A percentile compares a stretch with the other conserved stretches of the same genome.
These are phyloP conservation scores for Diacarnus erythraeanus DNA, from an alignment of 37 sponge, comb jelly and placozoan genomes.

Conservation along the genomic window DNA sequence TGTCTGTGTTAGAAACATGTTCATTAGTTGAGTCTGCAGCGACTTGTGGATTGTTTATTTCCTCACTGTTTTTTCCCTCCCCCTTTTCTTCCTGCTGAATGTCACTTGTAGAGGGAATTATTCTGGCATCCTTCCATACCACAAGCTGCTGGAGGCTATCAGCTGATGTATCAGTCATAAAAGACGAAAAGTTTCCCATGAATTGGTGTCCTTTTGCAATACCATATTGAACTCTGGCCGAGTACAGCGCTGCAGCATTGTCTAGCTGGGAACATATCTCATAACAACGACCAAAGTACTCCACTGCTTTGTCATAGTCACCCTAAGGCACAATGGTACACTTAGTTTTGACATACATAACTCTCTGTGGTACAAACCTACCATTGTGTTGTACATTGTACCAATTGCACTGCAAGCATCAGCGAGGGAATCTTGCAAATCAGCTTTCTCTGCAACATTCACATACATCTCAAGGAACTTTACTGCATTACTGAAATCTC, in stretches of 20 bases:
- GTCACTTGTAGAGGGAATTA: slow-evolving; percentile 3
- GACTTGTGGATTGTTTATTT: too few species aligned
- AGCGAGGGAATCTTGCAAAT: slow-evolving; percentile 16
- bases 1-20: too few species aligned
- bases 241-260: slow-evolving; percentile 33
- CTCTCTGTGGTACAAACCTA: too few species aligned
- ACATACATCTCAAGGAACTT: slow-evolving; percentile 80
- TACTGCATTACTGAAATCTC: slow-evolving; percentile 76
- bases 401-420: slow-evolving; percentile 84
- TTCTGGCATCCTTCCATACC: slow-evolving; percentile 56
- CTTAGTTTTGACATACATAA: too few species aligned
- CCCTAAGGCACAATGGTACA: slow-evolving; percentile 61
- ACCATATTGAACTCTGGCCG: slow-evolving; percentile 78
- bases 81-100: too few species aligned
- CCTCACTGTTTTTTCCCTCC: too few species aligned
- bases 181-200: slow-evolving; percentile 33
- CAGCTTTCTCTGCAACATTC: slow-evolving; percentile 63
- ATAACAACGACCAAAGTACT: slow-evolving; percentile 66
- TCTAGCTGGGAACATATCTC: slow-evolving; percentile 44
- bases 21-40: too few species aligned
- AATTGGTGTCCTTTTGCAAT: slow-evolving; percentile 66
- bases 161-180: not conserved
- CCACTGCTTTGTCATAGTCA: slow-evolving; percentile 76
- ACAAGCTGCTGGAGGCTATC: slow-evolving; percentile 17
- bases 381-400: slow-evolving; percentile 77